Evolutionary conservation across 2,888 invertebrate genomes (phyloP), one percentile per base, ranked within the genome.

Genomic region (Cylindroiulus punctatus): DNA sequence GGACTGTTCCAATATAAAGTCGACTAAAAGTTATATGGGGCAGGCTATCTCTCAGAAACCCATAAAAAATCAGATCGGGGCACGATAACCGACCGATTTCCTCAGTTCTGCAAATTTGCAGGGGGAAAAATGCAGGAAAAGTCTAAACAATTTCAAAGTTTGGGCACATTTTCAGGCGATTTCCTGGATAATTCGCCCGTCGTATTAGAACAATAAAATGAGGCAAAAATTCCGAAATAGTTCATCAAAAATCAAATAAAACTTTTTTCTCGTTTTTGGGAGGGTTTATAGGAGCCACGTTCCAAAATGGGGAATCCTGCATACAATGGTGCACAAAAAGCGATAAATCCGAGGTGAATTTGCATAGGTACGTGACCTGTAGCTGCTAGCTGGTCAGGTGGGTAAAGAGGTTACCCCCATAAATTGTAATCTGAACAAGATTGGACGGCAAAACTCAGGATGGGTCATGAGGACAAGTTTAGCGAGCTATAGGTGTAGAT

Each of bases 351-450:
- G 26, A 65, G 5, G 65, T 26, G 65, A 26, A 65, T 65, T 65
- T 65, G 65, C 65, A 65, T 65, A 65, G 65, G 65, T 65, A 65
- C 65, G 65, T 65, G 65, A 65, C 65, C 65, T 65, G 65, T 26
- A 65, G n/a, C 65, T 65, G 65, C 26, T 26, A 65, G n/a, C 65
- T 65, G 65, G 65, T 65, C 65, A 65, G 65, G 26, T 65, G 65
- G 65, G 65, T 65, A 65, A 65, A 65, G 26, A 65, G 65, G 65
- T 26, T 65, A 65, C 65, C n/a, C 65, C 65, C 65, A 65, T 22
- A 65, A 65, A 26, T 65, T 65, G 26, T 2, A 26, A 65, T 26
- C 10, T 0, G 65, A 65, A 65, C 1, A 65, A 4, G 22, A 65
- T 26, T 7, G 65, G 65, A 26, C 65, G 22, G 65, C 19, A 26